These are phyloP conservation scores for Poeciliopsis occidentalis DNA, from an alignment of 2,113 vertebrate species.

Conservation along the genomic window DNA sequence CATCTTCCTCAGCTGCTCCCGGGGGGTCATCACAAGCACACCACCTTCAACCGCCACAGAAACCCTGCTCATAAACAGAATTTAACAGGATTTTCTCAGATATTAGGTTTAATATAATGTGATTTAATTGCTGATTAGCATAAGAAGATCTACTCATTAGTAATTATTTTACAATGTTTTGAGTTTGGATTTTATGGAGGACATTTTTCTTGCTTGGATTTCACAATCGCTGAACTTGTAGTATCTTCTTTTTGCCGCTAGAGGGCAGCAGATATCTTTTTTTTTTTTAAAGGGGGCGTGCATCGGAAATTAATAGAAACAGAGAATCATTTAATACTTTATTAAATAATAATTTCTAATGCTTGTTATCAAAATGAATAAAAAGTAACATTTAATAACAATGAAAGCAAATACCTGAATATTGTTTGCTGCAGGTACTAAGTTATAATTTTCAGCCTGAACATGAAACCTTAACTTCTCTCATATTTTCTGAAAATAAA, in stretches of 20 bases:
- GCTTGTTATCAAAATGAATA: not conserved
- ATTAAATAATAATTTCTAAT: not conserved
- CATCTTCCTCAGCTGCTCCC: constrained; percentile 88
- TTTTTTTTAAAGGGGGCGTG: not conserved
- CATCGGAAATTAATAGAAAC: not conserved
- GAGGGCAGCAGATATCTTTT: constrained; percentile 41
- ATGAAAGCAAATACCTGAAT: not conserved
- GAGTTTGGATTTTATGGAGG: not conserved
- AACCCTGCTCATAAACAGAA: constrained; percentile 18
- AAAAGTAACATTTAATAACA: not conserved
- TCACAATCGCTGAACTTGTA: not conserved
- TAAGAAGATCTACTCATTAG: not conserved
- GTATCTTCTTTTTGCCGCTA: constrained; percentile 31
- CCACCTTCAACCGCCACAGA: constrained; percentile 35
- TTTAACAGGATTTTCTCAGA: no score
- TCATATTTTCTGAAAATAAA: no score
- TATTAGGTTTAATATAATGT: not conserved
- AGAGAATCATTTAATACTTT: not conserved
- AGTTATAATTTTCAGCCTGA: no score
- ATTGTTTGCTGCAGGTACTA: no score
- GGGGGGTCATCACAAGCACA: constrained; percentile 84
- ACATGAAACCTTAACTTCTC: no score
- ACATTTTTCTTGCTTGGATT: not conserved
- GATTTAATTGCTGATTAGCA: not conserved
- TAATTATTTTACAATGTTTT: not conserved